Evolutionary conservation across 1,140 invertebrate species (phyloP).

Genomic region (Streblospio benedicti): DNA sequence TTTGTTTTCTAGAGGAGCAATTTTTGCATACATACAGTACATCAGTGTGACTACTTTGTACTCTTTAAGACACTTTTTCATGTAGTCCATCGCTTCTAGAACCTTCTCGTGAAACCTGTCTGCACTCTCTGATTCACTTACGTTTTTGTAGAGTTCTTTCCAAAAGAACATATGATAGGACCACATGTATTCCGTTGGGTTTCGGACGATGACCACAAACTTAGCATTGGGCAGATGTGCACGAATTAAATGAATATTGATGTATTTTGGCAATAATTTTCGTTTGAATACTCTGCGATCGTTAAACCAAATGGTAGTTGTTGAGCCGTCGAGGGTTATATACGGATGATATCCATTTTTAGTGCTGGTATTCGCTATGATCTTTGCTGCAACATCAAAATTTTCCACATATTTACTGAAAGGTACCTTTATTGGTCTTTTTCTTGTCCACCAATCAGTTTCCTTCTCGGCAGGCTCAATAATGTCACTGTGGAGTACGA

Average conservation of each 20-base stretch:
- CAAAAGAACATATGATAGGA: no score
- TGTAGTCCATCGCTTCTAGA: no score
- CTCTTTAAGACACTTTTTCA: no score
- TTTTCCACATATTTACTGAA: no score
- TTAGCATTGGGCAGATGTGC: slow-evolving; percentile 55
- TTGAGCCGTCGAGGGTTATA: slow-evolving; percentile 15
- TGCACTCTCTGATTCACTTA: no score
- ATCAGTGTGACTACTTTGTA: no score
- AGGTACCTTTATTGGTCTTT: slow-evolving; percentile 7
- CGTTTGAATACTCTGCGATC: slow-evolving; percentile 54
- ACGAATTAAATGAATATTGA: slow-evolving; percentile 22
- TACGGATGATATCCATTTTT: slow-evolving; percentile 11
- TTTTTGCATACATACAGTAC: slow-evolving; percentile 69
- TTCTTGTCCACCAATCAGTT: slow-evolving; percentile 24
- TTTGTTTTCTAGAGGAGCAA: slow-evolving; percentile 55
- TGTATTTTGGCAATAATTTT: background rate
- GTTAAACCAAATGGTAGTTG: slow-evolving; percentile 50
- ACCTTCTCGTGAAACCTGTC: no score
- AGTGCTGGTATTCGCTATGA: background rate
- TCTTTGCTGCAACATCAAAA: background rate
- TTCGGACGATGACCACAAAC: slow-evolving; percentile 55
- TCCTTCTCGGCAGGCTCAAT: slow-evolving; percentile 16
- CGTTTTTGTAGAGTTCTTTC: no score
- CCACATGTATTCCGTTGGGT: slow-evolving; percentile 55
- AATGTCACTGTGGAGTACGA: slow-evolving; percentile 20